Conservation (phyloP, 2,113 vertebrate genomes). For the Platysternon megacephalum region DNA sequence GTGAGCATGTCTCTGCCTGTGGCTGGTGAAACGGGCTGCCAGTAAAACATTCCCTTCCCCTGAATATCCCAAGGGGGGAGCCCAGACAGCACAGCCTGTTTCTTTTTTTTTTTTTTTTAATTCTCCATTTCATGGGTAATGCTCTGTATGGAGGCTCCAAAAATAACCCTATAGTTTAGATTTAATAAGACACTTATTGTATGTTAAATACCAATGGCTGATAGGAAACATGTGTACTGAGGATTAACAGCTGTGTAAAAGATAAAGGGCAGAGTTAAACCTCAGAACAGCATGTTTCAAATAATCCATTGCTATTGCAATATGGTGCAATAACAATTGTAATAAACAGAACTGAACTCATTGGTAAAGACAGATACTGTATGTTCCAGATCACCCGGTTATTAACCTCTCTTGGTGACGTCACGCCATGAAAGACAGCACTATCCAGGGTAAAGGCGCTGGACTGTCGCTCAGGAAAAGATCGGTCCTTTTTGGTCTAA, state of each 20-base stretch:
- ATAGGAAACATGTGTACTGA: slow-evolving; percentile 45
- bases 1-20: neutral
- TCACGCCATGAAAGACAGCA: neutral
- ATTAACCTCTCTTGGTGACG: neutral
- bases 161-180: neutral
- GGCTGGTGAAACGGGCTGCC: neutral
- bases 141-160: neutral
- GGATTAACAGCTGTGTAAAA: slow-evolving; percentile 53
- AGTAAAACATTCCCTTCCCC: neutral
- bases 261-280: slow-evolving; percentile 12
- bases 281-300: neutral
- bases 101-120: neutral
- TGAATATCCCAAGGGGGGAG: neutral
- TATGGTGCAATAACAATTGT: neutral
- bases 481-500: neutral
- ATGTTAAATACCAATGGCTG: slow-evolving; percentile 43
- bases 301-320: neutral
- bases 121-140: neutral
- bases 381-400: rapidly evolving
- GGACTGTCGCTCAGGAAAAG: neutral
- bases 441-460: neutral
- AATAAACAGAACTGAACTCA: neutral
- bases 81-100: neutral
- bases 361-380: neutral
- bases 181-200: slow-evolving; percentile 62